These are phyloP conservation scores for Aelia acuminata DNA, from an alignment of 2,888 invertebrate species.

Conservation along the genomic window DNA sequence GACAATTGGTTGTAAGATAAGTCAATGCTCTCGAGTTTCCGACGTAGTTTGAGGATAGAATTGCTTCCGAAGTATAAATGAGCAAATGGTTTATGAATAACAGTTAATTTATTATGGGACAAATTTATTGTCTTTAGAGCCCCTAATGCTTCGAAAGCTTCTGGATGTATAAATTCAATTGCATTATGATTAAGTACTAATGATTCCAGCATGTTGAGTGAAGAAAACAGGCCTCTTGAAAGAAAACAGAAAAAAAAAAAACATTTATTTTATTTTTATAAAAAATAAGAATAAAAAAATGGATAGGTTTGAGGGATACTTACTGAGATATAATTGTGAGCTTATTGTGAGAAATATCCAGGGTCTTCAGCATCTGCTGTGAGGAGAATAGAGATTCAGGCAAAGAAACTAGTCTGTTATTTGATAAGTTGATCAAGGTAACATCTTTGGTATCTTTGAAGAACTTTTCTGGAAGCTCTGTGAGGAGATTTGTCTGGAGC, in stretches of 20 bases:
- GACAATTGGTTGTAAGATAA: conserved; percentile 77
- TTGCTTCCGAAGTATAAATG: neutral
- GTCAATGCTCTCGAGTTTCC: conserved; percentile 74
- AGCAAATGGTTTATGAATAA: neutral
- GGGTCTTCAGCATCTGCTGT: conserved; percentile 69
- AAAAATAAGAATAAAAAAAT: neutral
- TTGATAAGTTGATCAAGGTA: conserved; percentile 75
- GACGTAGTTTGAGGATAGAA: conserved; percentile 37
- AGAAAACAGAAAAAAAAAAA: conserved; percentile 44
- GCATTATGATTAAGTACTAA: conserved; percentile 72
- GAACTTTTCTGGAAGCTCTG: conserved; percentile 74
- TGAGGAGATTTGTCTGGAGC: conserved; percentile 74
- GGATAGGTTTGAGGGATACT: conserved; percentile 25
- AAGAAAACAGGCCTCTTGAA: conserved; percentile 50
- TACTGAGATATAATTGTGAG: conserved; percentile 56
- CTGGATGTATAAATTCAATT: conserved; percentile 49
- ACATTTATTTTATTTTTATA: neutral
- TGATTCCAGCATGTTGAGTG: conserved; percentile 70
- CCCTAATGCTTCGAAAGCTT: conserved; percentile 13
- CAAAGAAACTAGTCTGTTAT: conserved; percentile 76
- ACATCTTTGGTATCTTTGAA: conserved; percentile 78
- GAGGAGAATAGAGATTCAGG: conserved; percentile 75
- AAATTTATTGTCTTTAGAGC: conserved; percentile 71
- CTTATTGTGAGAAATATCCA: conserved; percentile 56
- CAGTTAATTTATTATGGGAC: conserved; percentile 68